Conservation (phyloP, 2,797 vertebrate genomes). For the Monodelphis domestica region DNA sequence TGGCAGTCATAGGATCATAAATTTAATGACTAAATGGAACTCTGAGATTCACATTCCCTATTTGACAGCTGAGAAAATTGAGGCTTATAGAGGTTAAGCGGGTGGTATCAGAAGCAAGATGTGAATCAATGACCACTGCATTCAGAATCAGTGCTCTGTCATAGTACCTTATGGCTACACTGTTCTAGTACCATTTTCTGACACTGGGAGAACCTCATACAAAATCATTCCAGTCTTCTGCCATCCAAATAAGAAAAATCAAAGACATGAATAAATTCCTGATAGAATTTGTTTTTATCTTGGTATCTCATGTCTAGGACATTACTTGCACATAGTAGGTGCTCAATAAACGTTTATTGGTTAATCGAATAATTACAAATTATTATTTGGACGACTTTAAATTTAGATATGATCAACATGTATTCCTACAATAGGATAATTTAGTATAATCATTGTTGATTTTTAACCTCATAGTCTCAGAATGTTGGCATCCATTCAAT, state of each 20-base stretch:
- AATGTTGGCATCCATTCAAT: not conserved
- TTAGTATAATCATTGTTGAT: not conserved
- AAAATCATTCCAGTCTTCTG: not conserved
- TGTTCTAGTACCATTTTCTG: too few relatives aligned
- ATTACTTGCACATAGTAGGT: not conserved
- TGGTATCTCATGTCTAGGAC: not conserved
- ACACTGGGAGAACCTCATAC: too few relatives aligned
- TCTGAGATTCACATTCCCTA: too few relatives aligned
- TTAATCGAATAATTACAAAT: not conserved
- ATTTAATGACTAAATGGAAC: too few relatives aligned
- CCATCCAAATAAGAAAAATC: not conserved
- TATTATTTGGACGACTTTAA: not conserved
- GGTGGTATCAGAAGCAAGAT: not conserved
- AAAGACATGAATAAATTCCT: not conserved
- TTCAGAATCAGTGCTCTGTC: not conserved
- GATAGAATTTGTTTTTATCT: not conserved
- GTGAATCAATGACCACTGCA: not conserved
- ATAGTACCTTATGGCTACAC: not conserved
- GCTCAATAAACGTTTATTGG: not conserved
- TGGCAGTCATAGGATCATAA: not conserved
- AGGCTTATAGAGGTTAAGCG: not conserved
- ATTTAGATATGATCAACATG: not conserved
- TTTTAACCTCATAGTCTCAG: not conserved
- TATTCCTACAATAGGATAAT: not conserved
- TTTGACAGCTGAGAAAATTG: not conserved